Conservation (phyloP, 2,113 vertebrate species). For the Melanocharis versteri region DNA sequence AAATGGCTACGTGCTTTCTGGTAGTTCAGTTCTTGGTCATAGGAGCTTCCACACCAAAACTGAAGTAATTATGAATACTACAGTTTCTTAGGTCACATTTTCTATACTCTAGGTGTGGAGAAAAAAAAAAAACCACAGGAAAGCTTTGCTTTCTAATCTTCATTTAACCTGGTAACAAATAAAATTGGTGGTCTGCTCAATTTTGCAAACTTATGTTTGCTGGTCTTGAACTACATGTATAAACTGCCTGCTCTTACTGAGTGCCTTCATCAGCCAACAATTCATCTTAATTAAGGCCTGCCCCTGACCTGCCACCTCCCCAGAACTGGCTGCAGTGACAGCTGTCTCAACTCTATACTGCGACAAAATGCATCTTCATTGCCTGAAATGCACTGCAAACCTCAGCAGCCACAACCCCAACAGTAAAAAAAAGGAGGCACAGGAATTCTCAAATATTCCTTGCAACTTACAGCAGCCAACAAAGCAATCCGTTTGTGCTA, state of each 20-base stretch:
- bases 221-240: neutral
- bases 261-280: conserved; percentile 13
- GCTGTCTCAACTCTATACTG: neutral
- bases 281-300: conserved; percentile 15
- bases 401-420: neutral
- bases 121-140: neutral
- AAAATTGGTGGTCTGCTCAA: neutral
- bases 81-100: neutral
- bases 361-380: neutral
- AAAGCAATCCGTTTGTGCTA: neutral
- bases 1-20: neutral
- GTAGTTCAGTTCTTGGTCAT: neutral
- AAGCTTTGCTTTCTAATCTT: neutral
- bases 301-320: neutral
- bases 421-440: neutral
- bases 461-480: neutral
- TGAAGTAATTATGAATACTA: neutral
- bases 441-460: neutral
- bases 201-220: neutral
- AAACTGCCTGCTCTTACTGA: neutral
- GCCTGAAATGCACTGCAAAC: neutral
- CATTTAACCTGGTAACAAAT: neutral
- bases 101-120: neutral
- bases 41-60: neutral
- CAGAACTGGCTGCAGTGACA: neutral